Base-by-base conservation (phyloP, 2,797 vertebrate genomes). In the Nyctalus aviator region DNA sequence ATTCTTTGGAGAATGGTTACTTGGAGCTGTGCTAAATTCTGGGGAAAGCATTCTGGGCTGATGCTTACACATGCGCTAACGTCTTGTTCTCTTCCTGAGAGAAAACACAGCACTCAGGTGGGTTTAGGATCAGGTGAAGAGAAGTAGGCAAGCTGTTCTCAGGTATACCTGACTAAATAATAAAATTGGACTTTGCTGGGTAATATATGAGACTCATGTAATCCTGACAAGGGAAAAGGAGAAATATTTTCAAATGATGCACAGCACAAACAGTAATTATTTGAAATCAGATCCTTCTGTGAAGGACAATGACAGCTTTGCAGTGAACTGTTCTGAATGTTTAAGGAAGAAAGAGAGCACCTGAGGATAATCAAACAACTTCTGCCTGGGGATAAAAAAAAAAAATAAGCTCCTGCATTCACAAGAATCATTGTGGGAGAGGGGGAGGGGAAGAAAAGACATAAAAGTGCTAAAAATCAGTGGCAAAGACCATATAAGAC, bases 211-310 rank as follows among this genome's bases (percentile, higher is more conserved):
- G 78, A 95, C 37, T 91, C 25, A 32, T 86, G 7, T 87, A 88
- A 95, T 62, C 55, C 50, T 64, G 59, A 84, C 30, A 79, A 84
- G 37, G 6, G 30, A 76, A 75, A 77, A 59, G 25, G 37, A 64
- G 72, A 95, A 95, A 79, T 73, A 72, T 85, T 84, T 93, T 57
- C 62, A 88, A 86, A 35, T 37, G 88, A 95, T 72, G 18, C 44
- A 91, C 88, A 68, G 20, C 72, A 71, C 30, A 96, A 84, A 77
- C 85, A 88, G 68, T 78, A 93, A 94, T 97, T 95, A 96, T 86
- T 87, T 96, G 96, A 64, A 97, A 97, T 76, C 21, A 2, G 88
- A 97, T 85, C 78, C 92, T 81, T 86, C 92, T 92, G 81, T 78
- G 71, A 93, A 94, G 68, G 68, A 90, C 75, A 88, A 79, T 57